Conservation (phyloP, 2,888 invertebrate genomes). For the Celastrina argiolus region DNA sequence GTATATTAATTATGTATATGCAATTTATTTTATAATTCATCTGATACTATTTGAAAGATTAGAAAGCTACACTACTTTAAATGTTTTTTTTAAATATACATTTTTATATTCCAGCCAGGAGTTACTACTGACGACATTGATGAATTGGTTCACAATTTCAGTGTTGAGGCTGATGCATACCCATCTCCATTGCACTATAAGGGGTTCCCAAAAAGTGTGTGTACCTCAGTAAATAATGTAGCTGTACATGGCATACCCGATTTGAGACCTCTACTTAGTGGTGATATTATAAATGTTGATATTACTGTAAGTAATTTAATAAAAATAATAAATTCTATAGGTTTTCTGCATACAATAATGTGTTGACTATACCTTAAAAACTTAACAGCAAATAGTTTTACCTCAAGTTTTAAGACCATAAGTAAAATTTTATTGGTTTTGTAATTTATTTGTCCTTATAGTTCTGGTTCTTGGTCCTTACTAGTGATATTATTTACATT, state of each 20-base stretch:
- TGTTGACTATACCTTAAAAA: too few species aligned
- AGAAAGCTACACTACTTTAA: too few species aligned
- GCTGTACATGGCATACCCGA: slow-evolving; percentile 97
- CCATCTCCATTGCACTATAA: slow-evolving; percentile 93
- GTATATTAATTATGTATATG: too few species aligned
- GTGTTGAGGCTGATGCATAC: slow-evolving; percentile 86
- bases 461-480: not conserved
- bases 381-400: too few species aligned
- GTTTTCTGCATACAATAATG: not conserved
- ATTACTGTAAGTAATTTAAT: slow-evolving; percentile 84
- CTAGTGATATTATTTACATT: slow-evolving; percentile 29
- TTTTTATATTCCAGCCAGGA: slow-evolving; percentile 78
- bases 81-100: too few species aligned
- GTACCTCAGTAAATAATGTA: slow-evolving; percentile 94
- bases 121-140: slow-evolving; percentile 92
- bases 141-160: slow-evolving; percentile 82
- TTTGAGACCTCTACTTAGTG: slow-evolving; percentile 85
- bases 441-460: too few species aligned
- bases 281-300: slow-evolving; percentile 95
- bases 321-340: not conserved
- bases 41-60: too few species aligned
- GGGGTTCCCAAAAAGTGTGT: slow-evolving; percentile 92
- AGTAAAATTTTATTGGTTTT: too few species aligned
- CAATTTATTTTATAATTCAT: too few species aligned
- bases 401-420: too few species aligned